phyloP scores from a whole-genome alignment of 2,888 invertebrate genomes.

The Rhabditophanes sp. region DNA sequence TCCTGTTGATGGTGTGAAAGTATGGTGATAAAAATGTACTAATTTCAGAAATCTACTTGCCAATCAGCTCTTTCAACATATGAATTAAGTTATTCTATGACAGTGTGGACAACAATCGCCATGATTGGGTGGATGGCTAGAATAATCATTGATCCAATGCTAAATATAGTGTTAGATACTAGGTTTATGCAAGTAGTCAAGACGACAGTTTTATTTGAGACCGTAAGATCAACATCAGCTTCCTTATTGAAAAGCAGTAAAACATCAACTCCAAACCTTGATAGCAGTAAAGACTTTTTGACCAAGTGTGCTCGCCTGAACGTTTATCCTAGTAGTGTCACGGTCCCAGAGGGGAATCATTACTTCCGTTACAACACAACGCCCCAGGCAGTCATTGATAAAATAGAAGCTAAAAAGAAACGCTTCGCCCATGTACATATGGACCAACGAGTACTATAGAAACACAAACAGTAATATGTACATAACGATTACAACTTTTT shows the following conservation, averaged over 20 bases:
- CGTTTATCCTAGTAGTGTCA: slow-evolving; percentile 11
- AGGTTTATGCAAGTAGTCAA: slow-evolving; percentile 11
- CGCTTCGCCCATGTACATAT: too few relatives aligned
- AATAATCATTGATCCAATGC: slow-evolving; percentile 14
- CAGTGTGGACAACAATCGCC: slow-evolving; percentile 16
- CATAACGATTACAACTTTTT: too few relatives aligned
- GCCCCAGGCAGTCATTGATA: too few relatives aligned
- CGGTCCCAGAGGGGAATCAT: slow-evolving; percentile 7
- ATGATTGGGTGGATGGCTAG: slow-evolving; percentile 16
- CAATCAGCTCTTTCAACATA: slow-evolving; percentile 11
- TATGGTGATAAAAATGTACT: slow-evolving; percentile 1
- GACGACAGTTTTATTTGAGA: neutral
- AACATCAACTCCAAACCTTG: slow-evolving; percentile 8
- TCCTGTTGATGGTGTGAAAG: too few relatives aligned
- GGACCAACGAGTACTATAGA: too few relatives aligned
- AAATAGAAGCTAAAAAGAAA: too few relatives aligned
- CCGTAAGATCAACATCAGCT: too few relatives aligned
- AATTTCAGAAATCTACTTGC: slow-evolving; percentile 9
- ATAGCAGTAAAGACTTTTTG: slow-evolving; percentile 10
- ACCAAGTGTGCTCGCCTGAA: slow-evolving; percentile 14
- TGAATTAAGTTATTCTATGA: slow-evolving; percentile 15
- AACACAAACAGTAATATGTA: too few relatives aligned
- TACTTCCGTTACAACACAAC: slow-evolving; percentile 13
- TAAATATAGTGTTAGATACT: slow-evolving; percentile 11
- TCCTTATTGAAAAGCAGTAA: neutral